Evolutionary conservation across 1,140 invertebrate species (phyloP), one percentile per base, ranked within the genome.

Genomic region (Asobara japonica): DNA sequence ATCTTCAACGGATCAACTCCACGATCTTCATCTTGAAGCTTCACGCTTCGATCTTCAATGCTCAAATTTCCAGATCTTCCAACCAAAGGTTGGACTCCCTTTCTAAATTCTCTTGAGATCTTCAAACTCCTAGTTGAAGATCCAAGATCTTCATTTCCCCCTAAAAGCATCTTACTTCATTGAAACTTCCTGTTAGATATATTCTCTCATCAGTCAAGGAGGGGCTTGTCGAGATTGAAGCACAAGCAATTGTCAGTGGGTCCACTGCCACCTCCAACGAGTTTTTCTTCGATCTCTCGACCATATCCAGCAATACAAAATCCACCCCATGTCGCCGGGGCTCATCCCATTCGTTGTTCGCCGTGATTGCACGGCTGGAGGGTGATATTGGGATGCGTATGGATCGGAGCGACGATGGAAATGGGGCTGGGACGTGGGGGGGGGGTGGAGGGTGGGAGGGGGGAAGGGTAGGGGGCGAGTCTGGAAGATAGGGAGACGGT

Each of bases 341-440:
- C 82, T 84, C 83, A 83, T 86, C 84, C 83, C 82, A 82, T 83
- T 83, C 84, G 78, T 74, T 80, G 80, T 83, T 81, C 72, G 83
- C 80, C 80, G 84, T 86, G 84, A 87, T 87, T 86, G 84, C 84
- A 78, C 77, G 78, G 82, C 84, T 82, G 79, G 74, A 77, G 81
- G 84, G 84, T 80, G 77, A 82, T 85, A 81, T 84, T 83, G 81
- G 83, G 83, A 79, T 81, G 79, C 78, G 79, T 78, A 48, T 79
- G 67, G 76, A 80, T 82, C 74, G 4, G 27, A 62, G 18, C 60
- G n/a, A 62, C n/a, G 60, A 31, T 62, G 60, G 29, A 62, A 62
- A 62, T 31, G 60, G 60, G 29, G 18, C n/a, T 11, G 36, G 36
- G n/a, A n/a, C n/a, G n/a, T n/a, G 31, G 31, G 73, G 76, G 75